Base-by-base conservation (phyloP, 2,888 invertebrate genomes). In the Ichneumoninae sp. region DNA sequence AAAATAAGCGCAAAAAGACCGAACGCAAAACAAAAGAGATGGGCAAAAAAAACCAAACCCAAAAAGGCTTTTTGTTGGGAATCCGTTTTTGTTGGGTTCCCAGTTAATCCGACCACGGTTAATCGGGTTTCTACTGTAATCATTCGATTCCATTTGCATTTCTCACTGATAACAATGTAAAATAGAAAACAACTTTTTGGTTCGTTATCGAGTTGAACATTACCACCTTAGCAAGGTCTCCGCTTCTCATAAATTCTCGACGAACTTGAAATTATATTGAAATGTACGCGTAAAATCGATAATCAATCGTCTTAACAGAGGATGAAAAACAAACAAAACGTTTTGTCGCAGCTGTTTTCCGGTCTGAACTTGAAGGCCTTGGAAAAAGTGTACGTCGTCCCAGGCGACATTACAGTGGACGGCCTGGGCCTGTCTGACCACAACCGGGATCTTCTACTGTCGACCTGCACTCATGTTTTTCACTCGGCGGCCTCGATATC, bases 401-500 rank as follows among this genome's bases (percentile, higher is more conserved):
- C 91, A 78, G 94, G 94, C 19, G 94, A 94, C 88, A 92, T 94
- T 63, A 92, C 92, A 30, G 89, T 90, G 69, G 91, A 93, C 10
- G 92, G 91, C 47, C 89, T 94, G 16, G 94, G 94, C 8, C 88
- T 94, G 60, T 91, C 91, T 52, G 87, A 89, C 36, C 90, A 93
- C 36, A 93, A 94, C 82, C 94, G 94, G 83, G 83, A 87, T 19
- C 81, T 89, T 19, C 87, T 93, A 57, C 87, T 88, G 69, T 92
- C 94, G 5, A 92, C 77, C 71, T 90, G 89, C 75, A 90, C 87
- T 44, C 89, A 88, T 68, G 95, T 96, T 22, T 95, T 96, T 90
- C 96, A 96, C 91, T 95, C 95, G 73, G 96, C 96, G 3, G 96
- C 96, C 33, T 95, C 95, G 33, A 95, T 96, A 75, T 94, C 95